Evolutionary conservation across 37 sponge, comb jelly and placozoan genomes (phyloP), one percentile per base, ranked within the genome.

Genomic region (Crambe crambe): DNA sequence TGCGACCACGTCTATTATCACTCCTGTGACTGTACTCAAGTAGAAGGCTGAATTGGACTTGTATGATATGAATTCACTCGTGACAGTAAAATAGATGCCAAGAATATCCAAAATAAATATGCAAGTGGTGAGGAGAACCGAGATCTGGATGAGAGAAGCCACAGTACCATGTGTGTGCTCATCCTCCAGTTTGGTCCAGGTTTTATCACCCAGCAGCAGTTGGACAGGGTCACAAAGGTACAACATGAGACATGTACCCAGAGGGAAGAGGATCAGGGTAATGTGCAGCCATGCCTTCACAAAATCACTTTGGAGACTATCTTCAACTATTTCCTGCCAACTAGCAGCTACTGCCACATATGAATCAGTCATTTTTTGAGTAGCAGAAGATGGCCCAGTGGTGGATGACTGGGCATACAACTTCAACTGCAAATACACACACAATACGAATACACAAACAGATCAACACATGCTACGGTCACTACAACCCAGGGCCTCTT

Each of bases 221-320:
- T 80, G 70, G 12, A 80, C 35, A 12, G 80, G 80, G 59, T 80
- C 80, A 69, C 80, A 80, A 38, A 68, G 12, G 58, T 70, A 69
- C 37, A 80, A 23, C 25, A 68, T 15, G 0, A 80, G 36, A 1
- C 27, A 31, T 1, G 80, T 80, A 8, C 23, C 10, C 0, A 80
- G 10, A 3, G 80, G 80, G 59, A 80, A 80, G 31, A 80, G 36
- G 37, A 56, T 8, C 30, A 80, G 58, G 26, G 40, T 37, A 32
- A 80, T 47, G 70, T 80, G 80, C 1, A 80, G 5, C 80, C 80
- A 80, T 0, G 37, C 70, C 21, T 68, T 68, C 41, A 47, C 25
- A 36, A 80, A 80, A 25, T 68, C 27, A 34, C 58, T 58, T 6
- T 58, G 57, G 4, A 80, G 0, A 8, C 4, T 27, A 34, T 80